A percentile compares a stretch with the other conserved stretches of the same genome.
These are phyloP conservation scores for Pimephales promelas DNA, from an alignment of 2,113 vertebrate genomes.

Conservation along the genomic window DNA sequence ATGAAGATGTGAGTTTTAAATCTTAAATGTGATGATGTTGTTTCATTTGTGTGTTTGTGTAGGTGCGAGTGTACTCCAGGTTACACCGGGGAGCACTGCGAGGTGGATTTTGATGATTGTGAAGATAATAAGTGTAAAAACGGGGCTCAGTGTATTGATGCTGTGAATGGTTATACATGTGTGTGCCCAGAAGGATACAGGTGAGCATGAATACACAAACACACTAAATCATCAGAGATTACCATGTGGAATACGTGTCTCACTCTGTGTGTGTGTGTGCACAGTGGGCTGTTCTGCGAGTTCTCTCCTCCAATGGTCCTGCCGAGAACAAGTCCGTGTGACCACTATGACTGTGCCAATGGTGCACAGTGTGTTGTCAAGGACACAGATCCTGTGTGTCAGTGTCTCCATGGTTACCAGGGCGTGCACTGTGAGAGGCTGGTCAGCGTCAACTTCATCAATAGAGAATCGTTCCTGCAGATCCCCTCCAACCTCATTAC, in stretches of 20 bases:
- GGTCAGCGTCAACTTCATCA: slow-evolving; percentile 92
- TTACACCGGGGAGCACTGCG: slow-evolving; percentile 91
- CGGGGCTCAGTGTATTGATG: slow-evolving; percentile 90
- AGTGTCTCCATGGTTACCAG: slow-evolving; percentile 92
- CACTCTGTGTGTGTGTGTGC: background rate
- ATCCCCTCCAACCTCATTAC: slow-evolving; percentile 86
- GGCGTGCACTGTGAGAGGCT: slow-evolving; percentile 92
- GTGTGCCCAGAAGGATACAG: slow-evolving; percentile 93
- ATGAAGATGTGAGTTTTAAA: background rate
- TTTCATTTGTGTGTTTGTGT: slow-evolving; percentile 31
- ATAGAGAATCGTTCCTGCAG: slow-evolving; percentile 91
- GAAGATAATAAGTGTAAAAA: slow-evolving; percentile 95
- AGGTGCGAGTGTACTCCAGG: slow-evolving; percentile 97
- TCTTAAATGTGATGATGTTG: background rate
- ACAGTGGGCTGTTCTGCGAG: slow-evolving; percentile 94
- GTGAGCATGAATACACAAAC: slow-evolving; percentile 65
- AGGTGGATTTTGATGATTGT: slow-evolving; percentile 91
- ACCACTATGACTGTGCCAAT: slow-evolving; percentile 94
- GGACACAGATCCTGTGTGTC: slow-evolving; percentile 87
- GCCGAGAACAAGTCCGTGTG: slow-evolving; percentile 94
- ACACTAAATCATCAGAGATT: background rate
- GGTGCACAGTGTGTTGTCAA: slow-evolving; percentile 90
- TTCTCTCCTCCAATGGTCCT: slow-evolving; percentile 96
- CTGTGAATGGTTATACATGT: slow-evolving; percentile 93
- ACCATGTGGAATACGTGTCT: background rate